Evolutionary conservation across 2,113 vertebrate species (phyloP).

Genomic region (Varanus komodoensis): DNA sequence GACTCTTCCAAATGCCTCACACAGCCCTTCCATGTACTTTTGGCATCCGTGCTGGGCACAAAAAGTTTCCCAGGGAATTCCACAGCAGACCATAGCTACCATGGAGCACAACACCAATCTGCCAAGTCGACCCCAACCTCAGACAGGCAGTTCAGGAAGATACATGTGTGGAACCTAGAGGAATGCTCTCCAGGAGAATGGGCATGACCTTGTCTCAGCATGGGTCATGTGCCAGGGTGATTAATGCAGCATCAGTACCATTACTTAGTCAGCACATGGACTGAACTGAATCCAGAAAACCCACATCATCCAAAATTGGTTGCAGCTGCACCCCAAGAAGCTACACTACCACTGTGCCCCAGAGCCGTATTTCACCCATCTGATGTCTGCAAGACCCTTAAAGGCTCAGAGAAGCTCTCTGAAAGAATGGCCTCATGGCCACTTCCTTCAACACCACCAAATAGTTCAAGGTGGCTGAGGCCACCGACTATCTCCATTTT

Average conservation of each 20-base stretch:
- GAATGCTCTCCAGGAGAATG: not conserved
- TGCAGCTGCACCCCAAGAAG: not conserved
- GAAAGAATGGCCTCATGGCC: no score
- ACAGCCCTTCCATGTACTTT: no score
- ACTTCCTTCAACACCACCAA: no score
- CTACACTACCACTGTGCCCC: not conserved
- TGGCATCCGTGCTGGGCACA: no score
- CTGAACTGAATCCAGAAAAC: not conserved
- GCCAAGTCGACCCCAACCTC: not conserved
- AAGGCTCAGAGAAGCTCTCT: no score
- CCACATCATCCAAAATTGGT: not conserved
- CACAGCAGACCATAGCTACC: not conserved
- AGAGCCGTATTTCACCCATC: not conserved
- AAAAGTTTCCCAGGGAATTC: no score
- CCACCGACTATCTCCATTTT: not conserved
- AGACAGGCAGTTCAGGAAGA: not conserved
- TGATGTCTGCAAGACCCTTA: no score
- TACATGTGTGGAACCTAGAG: not conserved
- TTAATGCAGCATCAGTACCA: not conserved
- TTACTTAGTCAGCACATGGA: not conserved
- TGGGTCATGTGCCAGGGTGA: not conserved
- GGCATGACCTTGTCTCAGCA: not conserved
- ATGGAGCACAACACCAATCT: not conserved
- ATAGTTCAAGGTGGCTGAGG: not conserved
- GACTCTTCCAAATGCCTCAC: no score